These are phyloP conservation scores for Lochmaea capreae DNA, from an alignment of 2,888 invertebrate genomes.

Conservation along the genomic window DNA sequence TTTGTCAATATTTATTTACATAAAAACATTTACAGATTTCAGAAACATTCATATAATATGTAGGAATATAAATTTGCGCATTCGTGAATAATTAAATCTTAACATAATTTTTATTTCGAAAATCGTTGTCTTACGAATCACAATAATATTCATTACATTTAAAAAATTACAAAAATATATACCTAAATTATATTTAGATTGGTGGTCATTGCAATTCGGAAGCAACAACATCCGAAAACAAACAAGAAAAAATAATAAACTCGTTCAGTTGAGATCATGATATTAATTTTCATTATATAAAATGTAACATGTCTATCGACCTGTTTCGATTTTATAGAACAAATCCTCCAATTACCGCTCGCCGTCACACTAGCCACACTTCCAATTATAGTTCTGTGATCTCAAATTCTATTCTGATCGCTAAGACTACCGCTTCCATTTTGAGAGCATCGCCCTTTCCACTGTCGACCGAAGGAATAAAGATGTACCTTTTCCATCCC, in stretches of 20 bases:
- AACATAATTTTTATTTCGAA: conserved; percentile 19
- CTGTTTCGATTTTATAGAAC: too few relatives aligned
- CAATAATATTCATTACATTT: conserved; percentile 25
- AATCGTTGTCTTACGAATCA: conserved; percentile 25
- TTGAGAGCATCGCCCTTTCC: too few relatives aligned
- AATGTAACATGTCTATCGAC: too few relatives aligned
- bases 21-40: conserved; percentile 53
- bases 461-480: too few relatives aligned
- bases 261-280: conserved; percentile 37
- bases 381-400: too few relatives aligned
- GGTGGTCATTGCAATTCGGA: conserved; percentile 17
- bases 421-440: too few relatives aligned
- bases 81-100: conserved; percentile 26
- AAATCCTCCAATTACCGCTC: too few relatives aligned
- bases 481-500: too few relatives aligned
- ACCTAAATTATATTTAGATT: conserved; percentile 30
- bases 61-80: conserved; percentile 46
- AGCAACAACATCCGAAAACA: conserved; percentile 18
- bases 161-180: conserved; percentile 37
- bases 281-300: conserved; percentile 15
- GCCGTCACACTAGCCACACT: too few relatives aligned
- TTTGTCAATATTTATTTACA: conserved; percentile 55
- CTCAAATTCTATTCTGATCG: too few relatives aligned
- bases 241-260: conserved; percentile 23
- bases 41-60: conserved; percentile 41